Conservation (phyloP, 1,140 invertebrate species). For the Drosophila novamexicana region DNA sequence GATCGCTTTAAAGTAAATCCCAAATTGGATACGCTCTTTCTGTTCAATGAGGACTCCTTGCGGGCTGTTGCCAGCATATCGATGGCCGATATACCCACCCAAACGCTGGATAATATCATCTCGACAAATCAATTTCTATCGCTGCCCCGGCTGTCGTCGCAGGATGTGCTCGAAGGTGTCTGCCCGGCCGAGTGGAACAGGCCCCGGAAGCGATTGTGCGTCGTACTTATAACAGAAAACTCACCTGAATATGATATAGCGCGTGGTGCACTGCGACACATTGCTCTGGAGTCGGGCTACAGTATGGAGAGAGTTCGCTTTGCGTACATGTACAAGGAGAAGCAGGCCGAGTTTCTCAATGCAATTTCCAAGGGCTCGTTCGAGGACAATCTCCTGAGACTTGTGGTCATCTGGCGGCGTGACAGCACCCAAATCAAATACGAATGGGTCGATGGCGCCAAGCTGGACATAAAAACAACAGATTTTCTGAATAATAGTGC, state of each 20-base stretch:
- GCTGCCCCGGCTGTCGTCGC: conserved; percentile 95
- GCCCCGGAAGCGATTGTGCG: conserved; percentile 93
- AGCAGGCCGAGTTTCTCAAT: conserved; percentile 77
- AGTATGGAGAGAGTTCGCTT: conserved; percentile 91
- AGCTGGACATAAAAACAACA: conserved; percentile 83
- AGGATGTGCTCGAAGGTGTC: conserved; percentile 88
- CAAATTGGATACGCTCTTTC: conserved; percentile 92
- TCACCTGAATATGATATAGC: conserved; percentile 87
- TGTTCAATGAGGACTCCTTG: conserved; percentile 95
- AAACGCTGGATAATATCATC: conserved; percentile 94
- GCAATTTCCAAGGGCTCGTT: conserved; percentile 84
- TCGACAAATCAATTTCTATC: conserved; percentile 94
- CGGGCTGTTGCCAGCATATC: conserved; percentile 94
- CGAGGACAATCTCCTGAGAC: conserved; percentile 88
- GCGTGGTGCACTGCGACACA: conserved; percentile 87
- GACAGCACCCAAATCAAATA: conserved; percentile 94
- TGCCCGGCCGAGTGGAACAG: conserved; percentile 94
- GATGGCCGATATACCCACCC: conserved; percentile 94
- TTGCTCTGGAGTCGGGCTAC: conserved; percentile 88
- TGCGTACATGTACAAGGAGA: conserved; percentile 89
- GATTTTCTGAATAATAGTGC: conserved; percentile 85
- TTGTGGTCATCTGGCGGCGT: conserved; percentile 95
- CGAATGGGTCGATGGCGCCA: conserved; percentile 91
- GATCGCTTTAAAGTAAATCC: conserved; percentile 90
- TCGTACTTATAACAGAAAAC: conserved; percentile 92